phyloP scores from a whole-genome alignment of 1,140 invertebrate species.

The Linepithema humile region DNA sequence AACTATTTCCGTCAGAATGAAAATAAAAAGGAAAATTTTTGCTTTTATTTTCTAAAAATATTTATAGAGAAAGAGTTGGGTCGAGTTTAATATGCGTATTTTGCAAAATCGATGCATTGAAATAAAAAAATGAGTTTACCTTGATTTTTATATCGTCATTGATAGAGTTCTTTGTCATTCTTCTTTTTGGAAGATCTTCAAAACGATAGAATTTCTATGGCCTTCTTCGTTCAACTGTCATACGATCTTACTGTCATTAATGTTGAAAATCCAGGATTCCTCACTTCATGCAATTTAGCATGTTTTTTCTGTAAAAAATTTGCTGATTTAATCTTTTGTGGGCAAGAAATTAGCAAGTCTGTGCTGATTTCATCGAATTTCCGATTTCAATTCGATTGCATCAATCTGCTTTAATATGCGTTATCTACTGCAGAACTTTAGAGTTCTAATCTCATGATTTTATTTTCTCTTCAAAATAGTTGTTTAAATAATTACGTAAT shows the following conservation, averaged over 20 bases:
- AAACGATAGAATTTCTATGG: no score
- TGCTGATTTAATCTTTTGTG: not conserved
- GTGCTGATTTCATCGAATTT: no score
- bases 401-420: not conserved
- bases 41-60: not conserved
- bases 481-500: not conserved
- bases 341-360: no score
- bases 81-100: not conserved
- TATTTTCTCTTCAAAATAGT: not conserved
- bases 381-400: no score
- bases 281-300: no score
- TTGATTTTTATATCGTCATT: not conserved
- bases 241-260: no score
- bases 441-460: not conserved
- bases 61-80: not conserved
- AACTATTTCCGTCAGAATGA: not conserved
- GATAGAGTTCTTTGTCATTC: no score
- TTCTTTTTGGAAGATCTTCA: no score
- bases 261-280: no score
- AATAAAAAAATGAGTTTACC: not conserved
- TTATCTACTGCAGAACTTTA: not conserved
- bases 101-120: not conserved
- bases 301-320: not conserved
- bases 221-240: no score
- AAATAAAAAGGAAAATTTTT: not conserved